A percentile compares a stretch with the other conserved stretches of the same genome.
These are phyloP conservation scores for Otocyon megalotis DNA, from an alignment of 2,113 vertebrate species.

Conservation along the genomic window DNA sequence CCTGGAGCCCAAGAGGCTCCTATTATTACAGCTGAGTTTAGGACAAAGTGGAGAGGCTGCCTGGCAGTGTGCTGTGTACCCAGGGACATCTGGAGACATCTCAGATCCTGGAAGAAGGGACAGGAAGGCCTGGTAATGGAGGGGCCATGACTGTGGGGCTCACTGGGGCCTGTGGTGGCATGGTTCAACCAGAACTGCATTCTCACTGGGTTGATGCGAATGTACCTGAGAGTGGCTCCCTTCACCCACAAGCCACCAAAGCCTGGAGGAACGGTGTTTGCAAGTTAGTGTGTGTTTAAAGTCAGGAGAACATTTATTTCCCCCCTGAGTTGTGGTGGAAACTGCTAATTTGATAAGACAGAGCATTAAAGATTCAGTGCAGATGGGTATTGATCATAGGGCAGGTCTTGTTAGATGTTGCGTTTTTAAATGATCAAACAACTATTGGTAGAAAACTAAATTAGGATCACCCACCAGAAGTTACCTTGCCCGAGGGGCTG, in stretches of 20 bases:
- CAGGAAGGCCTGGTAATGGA: background rate
- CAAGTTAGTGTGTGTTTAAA: slow-evolving; percentile 63
- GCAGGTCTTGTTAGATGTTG: slow-evolving; percentile 72
- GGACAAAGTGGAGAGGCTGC: background rate
- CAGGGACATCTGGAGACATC: background rate
- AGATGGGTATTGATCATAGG: slow-evolving; percentile 64
- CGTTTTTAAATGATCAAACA: slow-evolving; percentile 73
- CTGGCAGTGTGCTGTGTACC: background rate
- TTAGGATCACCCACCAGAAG: background rate
- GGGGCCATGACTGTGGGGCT: background rate
- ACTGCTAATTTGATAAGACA: slow-evolving; percentile 78
- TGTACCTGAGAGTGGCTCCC: background rate
- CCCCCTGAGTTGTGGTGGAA: slow-evolving; percentile 69
- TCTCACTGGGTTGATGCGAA: accelerated
- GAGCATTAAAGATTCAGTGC: slow-evolving; percentile 77
- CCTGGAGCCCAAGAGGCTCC: background rate
- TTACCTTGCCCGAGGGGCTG: slow-evolving; percentile 18
- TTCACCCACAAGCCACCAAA: background rate
- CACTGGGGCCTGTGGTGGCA: background rate
- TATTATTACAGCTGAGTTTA: background rate
- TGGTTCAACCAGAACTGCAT: accelerated
- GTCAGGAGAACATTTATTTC: slow-evolving; percentile 72
- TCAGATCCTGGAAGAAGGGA: background rate
- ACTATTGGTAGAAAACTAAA: slow-evolving; percentile 71
- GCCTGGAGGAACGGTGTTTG: background rate